Evolutionary conservation across 2,797 vertebrate species (phyloP), one percentile per base, ranked within the genome.

Genomic region (Phrynocephalus forsythii): DNA sequence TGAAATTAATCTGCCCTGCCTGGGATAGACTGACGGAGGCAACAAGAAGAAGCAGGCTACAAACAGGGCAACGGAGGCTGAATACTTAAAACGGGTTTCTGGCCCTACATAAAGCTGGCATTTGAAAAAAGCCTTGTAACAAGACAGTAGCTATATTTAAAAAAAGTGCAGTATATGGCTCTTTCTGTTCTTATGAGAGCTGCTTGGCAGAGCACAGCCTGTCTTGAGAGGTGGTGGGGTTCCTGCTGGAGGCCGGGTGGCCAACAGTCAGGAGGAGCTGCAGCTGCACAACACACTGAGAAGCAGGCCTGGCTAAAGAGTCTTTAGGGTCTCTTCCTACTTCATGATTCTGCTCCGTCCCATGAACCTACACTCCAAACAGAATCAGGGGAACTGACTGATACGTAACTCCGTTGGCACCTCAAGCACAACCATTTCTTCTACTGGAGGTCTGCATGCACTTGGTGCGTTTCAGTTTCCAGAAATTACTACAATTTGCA

Each of bases 391-490:
- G 10, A 56, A 56, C 52, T 13, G 10, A 56, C 52, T 11, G 24
- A 9, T 30, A 18, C 38, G 24, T 9, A 77, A 26, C 16, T 63
- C 72, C 44, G 20, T 38, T 28, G 26, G 13, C 16, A 67, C 44
- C 77, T 11, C 16, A 3, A 38, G 52, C 6, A 75, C 1, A 38
- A 75, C 20, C 10, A 11, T n/a, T 75, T 67, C 60, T 44, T 48
- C 15, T 30, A 13, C 28, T n/a, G 50, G 28, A 69, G 7, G 44
- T 13, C 18, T 18, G 8, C 10, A 72, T 33, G 38, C 76, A 44
- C 71, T 84, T 69, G 50, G 68, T 6, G 18, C 56, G 30, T 73
- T 75, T 88, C 60, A 73, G 13, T 52, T 88, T 80, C 56, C 75
- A 50, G 24, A n/a, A 66, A 7, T 50, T 75, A 67, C 44, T 56